These are phyloP conservation scores for Penaeus monodon DNA, from an alignment of 2,888 invertebrate genomes.

Conservation along the genomic window DNA sequence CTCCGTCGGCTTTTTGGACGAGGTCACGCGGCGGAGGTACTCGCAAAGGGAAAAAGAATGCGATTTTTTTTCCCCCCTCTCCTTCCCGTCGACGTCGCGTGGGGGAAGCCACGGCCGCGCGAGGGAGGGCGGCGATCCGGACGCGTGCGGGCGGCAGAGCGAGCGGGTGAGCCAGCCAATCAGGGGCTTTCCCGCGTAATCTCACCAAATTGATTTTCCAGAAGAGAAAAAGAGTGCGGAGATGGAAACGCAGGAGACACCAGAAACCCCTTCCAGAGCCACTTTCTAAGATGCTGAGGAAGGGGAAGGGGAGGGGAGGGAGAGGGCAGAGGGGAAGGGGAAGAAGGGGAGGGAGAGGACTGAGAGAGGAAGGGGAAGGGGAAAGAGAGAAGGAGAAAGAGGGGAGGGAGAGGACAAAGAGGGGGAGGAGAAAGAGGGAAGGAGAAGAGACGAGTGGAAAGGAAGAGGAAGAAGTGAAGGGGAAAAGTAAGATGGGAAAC, in stretches of 20 bases:
- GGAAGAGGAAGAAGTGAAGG: too few species aligned
- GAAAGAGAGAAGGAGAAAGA: too few species aligned
- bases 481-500: too few species aligned
- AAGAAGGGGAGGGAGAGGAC: too few species aligned
- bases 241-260: conserved; percentile 55
- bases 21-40: too few species aligned
- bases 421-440: not conserved
- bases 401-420: too few species aligned
- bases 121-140: conserved; percentile 2
- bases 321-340: too few species aligned
- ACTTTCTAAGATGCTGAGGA: conserved; percentile 51
- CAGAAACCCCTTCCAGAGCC: conserved; percentile 48
- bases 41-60: too few species aligned
- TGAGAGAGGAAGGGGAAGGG: too few species aligned
- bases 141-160: conserved; percentile 38
- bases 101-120: conserved; percentile 22
- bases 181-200: conserved; percentile 62
- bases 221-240: conserved; percentile 60
- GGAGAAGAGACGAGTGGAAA: too few species aligned
- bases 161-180: conserved; percentile 63
- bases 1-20: not conserved
- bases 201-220: conserved; percentile 65
- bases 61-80: not conserved
- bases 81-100: not conserved
- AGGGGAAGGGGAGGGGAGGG: too few species aligned